Evolutionary conservation across 1,140 invertebrate species (phyloP).

Genomic region (Pectinophora gossypiella): DNA sequence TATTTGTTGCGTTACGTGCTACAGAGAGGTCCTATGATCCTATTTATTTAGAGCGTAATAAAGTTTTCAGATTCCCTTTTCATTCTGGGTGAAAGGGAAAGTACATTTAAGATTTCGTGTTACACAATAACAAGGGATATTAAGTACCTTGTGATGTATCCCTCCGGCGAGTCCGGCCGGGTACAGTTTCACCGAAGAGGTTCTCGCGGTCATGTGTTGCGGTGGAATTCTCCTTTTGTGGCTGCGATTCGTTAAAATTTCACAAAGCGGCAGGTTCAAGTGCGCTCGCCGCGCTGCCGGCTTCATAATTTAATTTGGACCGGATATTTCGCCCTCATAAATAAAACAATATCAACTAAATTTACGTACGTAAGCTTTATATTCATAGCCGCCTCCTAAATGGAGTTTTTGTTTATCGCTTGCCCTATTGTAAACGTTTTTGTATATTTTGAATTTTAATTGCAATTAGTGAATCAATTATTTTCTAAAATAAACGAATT

Average conservation of each 20-base stretch:
- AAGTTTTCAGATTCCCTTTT: constrained; percentile 27
- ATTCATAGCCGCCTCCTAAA: too few species aligned
- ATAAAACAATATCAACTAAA: constrained; percentile 34
- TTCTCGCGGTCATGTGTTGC: constrained; percentile 26
- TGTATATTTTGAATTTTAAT: too few species aligned
- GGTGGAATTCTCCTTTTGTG: constrained; percentile 46
- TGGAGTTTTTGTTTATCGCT: too few species aligned
- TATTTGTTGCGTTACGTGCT: constrained; percentile 65
- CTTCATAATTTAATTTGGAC: constrained; percentile 37
- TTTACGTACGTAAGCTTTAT: constrained; percentile 10
- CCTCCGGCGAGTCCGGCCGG: too few species aligned
- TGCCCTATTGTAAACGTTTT: too few species aligned
- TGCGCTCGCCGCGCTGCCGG: too few species aligned
- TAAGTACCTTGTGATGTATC: too few species aligned
- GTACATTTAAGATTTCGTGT: too few species aligned
- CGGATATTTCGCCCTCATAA: constrained; percentile 38
- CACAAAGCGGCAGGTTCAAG: constrained; percentile 36
- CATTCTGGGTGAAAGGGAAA: constrained; percentile 17
- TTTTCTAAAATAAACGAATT: too few species aligned
- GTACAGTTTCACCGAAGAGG: too few species aligned
- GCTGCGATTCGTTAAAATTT: constrained; percentile 48
- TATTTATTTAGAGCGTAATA: constrained; percentile 38
- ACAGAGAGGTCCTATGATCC: constrained; percentile 27
- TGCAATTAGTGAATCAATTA: too few species aligned
- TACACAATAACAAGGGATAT: too few species aligned